Evolutionary conservation across 2,888 invertebrate genomes (phyloP).

Genomic region (Drosophila basisetae): DNA sequence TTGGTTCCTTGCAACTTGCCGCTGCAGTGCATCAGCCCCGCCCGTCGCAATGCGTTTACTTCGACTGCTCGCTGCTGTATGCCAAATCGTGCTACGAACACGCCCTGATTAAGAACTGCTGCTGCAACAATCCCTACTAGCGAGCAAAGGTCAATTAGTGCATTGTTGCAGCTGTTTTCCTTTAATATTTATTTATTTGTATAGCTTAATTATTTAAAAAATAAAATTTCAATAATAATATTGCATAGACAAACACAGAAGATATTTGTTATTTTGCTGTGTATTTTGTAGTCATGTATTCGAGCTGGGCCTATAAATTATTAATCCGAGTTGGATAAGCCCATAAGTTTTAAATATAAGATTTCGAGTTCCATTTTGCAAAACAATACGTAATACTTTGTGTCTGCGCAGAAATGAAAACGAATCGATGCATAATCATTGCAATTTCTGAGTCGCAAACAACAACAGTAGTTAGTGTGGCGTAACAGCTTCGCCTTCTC

Average conservation of each 20-base stretch:
- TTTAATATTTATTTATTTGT: slow-evolving; percentile 1
- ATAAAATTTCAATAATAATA: neutral
- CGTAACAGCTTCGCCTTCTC: slow-evolving; percentile 2
- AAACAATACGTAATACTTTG: neutral
- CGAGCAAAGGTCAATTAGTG: neutral
- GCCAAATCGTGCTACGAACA: slow-evolving; percentile 91
- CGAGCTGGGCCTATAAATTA: neutral
- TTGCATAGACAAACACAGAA: neutral
- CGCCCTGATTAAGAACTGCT: slow-evolving; percentile 90
- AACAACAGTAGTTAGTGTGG: neutral
- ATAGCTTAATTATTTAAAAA: neutral
- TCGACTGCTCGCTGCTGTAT: slow-evolving; percentile 90
- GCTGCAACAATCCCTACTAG: slow-evolving; percentile 88
- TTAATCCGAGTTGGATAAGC: neutral
- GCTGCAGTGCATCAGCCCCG: slow-evolving; percentile 25
- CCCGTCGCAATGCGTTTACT: slow-evolving; percentile 87
- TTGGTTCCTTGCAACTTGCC: slow-evolving; percentile 61
- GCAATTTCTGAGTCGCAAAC: slow-evolving; percentile 1
- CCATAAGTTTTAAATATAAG: neutral
- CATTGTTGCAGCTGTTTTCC: neutral
- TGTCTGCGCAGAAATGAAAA: neutral
- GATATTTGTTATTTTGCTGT: neutral
- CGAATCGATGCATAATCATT: neutral
- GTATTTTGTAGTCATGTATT: neutral
- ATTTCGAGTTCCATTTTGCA: neutral